Conservation (phyloP, 2,113 vertebrate species). For the Pangasianodon hypophthalmus region DNA sequence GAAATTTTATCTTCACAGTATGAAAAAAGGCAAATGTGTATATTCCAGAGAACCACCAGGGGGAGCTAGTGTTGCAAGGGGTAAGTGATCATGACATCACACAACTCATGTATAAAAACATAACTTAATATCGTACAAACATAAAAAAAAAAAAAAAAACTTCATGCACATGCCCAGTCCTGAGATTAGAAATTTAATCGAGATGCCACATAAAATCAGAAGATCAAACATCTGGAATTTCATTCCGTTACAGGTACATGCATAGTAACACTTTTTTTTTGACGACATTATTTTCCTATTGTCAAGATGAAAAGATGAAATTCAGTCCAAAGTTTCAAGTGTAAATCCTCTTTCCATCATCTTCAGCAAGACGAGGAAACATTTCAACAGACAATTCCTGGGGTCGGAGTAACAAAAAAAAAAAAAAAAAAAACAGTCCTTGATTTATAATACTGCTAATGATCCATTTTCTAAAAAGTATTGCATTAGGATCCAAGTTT, state of each 20-base stretch:
- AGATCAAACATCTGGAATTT: conserved; percentile 57
- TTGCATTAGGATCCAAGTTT: conserved; percentile 48
- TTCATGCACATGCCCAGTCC: conserved; percentile 30
- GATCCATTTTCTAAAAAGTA: conserved; percentile 48
- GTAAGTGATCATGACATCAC: not conserved
- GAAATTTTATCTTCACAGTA: not conserved
- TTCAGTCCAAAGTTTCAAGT: conserved; percentile 30
- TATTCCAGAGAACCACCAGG: not conserved
- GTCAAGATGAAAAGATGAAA: not conserved
- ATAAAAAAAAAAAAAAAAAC: not conserved
- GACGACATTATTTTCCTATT: conserved; percentile 30
- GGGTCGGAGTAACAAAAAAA: not conserved
- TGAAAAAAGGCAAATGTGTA: not conserved
- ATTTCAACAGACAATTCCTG: conserved; percentile 27
- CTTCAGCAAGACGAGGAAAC: conserved; percentile 24
- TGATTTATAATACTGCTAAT: conserved; percentile 29
- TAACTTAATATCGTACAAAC: not conserved
- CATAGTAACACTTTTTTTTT: conserved; percentile 52
- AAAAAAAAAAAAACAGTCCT: not conserved
- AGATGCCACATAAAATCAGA: conserved; percentile 56
- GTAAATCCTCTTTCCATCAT: conserved; percentile 36
- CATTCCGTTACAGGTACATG: conserved; percentile 57
- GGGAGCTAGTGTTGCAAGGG: not conserved
- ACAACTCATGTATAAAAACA: not conserved
- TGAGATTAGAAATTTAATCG: conserved; percentile 56